These are phyloP conservation scores for Xestobium rufovillosum DNA, from an alignment of 2,888 invertebrate genomes.

Conservation along the genomic window DNA sequence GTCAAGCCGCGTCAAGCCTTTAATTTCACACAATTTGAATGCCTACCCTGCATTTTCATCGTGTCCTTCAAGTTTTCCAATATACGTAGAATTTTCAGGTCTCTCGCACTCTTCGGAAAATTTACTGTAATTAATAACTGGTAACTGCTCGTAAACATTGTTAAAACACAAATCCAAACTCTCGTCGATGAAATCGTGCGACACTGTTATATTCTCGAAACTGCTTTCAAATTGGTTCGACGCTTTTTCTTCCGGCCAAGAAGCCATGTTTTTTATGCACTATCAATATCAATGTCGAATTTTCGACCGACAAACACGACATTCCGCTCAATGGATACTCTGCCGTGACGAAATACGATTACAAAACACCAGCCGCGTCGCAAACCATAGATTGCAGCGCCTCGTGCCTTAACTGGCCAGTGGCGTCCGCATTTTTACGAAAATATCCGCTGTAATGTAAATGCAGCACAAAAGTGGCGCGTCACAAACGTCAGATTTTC, in stretches of 20 bases:
- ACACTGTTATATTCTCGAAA: slow-evolving; percentile 44
- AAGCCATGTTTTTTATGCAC: slow-evolving; percentile 25
- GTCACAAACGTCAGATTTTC: no score
- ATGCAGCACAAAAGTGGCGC: no score
- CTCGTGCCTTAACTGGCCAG: no score
- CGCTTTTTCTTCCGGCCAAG: slow-evolving; percentile 20
- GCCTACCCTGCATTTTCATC: slow-evolving; percentile 48
- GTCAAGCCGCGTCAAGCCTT: slow-evolving; percentile 26
- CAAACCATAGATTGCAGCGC: no score
- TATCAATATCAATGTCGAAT: no score
- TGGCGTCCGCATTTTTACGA: no score
- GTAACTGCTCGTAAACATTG: slow-evolving; percentile 45
- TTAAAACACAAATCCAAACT: slow-evolving; percentile 42
- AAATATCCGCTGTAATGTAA: no score
- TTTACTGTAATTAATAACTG: slow-evolving; percentile 39
- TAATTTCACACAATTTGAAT: slow-evolving; percentile 14
- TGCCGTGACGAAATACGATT: no score
- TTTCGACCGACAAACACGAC: no score
- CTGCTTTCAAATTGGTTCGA: slow-evolving; percentile 20
- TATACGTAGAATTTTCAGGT: slow-evolving; percentile 38
- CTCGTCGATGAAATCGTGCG: slow-evolving; percentile 47
- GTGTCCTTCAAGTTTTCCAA: slow-evolving; percentile 38
- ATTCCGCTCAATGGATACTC: no score
- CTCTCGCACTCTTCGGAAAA: slow-evolving; percentile 31
- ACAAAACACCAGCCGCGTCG: no score